A percentile compares a stretch with the other conserved stretches of the same genome.
Conservation (phyloP, 1,140 invertebrate genomes). For the Chionoecetes opilio region DNA sequence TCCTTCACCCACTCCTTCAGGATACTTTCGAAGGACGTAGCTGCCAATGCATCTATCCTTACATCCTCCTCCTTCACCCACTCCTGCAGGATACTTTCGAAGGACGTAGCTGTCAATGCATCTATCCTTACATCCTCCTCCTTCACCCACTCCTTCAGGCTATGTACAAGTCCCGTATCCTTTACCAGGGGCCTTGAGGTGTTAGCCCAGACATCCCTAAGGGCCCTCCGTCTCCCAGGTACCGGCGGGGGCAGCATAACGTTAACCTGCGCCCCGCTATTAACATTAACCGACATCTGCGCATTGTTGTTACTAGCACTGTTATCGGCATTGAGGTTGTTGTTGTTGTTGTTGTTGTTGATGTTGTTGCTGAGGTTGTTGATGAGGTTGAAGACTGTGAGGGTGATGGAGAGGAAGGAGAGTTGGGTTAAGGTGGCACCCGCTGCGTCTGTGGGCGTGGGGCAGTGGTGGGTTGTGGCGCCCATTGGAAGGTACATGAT, state of each 20-base stretch:
- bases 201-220: slow-evolving; percentile 33
- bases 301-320: slow-evolving; percentile 75
- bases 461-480: slow-evolving; percentile 69
- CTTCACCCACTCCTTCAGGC: too few relatives aligned
- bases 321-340: slow-evolving; percentile 74
- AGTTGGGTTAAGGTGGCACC: slow-evolving; percentile 68
- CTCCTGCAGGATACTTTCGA: background rate
- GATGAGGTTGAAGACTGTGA: slow-evolving; percentile 75
- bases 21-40: too few relatives aligned
- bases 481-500: slow-evolving; percentile 77
- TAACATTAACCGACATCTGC: slow-evolving; percentile 67
- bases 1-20: background rate
- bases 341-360: slow-evolving; percentile 79
- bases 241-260: slow-evolving; percentile 75
- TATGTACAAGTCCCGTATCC: too few relatives aligned
- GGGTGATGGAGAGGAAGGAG: slow-evolving; percentile 76
- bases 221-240: background rate
- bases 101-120: too few relatives aligned
- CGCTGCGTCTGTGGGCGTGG: slow-evolving; percentile 71
- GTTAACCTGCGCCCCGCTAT: slow-evolving; percentile 75
- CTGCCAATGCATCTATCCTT: too few relatives aligned
- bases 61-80: background rate
- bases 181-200: too few relatives aligned
- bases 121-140: too few relatives aligned
- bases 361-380: slow-evolving; percentile 77